Evolutionary conservation across 2,888 invertebrate species (phyloP).

Genomic region (Eristalis arbustorum): DNA sequence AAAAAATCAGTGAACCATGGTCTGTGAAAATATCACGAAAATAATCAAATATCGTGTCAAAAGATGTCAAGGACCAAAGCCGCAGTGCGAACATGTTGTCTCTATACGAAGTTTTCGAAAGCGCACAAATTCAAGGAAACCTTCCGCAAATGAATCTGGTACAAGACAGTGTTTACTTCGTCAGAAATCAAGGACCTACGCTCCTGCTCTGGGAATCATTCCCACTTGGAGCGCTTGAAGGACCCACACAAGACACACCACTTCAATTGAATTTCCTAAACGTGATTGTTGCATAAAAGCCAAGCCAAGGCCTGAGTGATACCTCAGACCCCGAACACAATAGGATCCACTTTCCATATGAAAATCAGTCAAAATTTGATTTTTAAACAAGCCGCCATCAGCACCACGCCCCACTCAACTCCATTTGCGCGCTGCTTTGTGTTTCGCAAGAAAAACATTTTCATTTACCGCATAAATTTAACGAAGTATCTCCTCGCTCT

Average conservation of each 20-base stretch:
- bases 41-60: too few species aligned
- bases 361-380: conserved; percentile 15
- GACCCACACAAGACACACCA: neutral
- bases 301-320: neutral
- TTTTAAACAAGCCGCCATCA: neutral
- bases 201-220: too few species aligned
- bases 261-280: neutral
- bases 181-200: too few species aligned
- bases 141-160: too few species aligned
- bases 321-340: neutral
- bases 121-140: too few species aligned
- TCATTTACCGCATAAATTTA: conserved; percentile 13
- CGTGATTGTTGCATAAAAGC: neutral
- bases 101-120: too few species aligned
- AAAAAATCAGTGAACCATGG: too few species aligned
- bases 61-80: too few species aligned
- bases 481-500: conserved; percentile 14
- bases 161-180: too few species aligned
- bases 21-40: too few species aligned
- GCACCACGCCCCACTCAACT: neutral
- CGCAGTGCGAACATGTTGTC: too few species aligned
- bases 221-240: too few species aligned
- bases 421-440: neutral
- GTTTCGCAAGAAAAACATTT: conserved; percentile 1
- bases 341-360: neutral